Conservation (phyloP, 2,888 invertebrate species). For the Hybos culiciformis region DNA sequence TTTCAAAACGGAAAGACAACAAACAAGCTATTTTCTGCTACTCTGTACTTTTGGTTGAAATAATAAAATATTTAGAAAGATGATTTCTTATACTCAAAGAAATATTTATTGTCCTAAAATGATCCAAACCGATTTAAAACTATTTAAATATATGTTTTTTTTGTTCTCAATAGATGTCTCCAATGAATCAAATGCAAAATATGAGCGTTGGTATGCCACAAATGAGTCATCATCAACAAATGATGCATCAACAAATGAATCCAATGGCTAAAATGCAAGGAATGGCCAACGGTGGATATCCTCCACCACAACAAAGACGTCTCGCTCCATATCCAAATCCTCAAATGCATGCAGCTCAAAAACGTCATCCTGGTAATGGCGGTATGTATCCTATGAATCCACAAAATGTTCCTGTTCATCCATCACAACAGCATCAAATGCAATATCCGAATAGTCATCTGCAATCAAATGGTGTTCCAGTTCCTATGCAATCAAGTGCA, state of each 20-base stretch:
- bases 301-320: constrained; percentile 51
- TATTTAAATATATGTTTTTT: background rate
- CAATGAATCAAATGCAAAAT: constrained; percentile 59
- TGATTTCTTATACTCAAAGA: too few relatives aligned
- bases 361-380: constrained; percentile 29
- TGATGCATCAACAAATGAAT: constrained; percentile 41
- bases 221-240: constrained; percentile 20
- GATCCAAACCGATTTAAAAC: background rate
- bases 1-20: too few relatives aligned
- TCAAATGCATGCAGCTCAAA: constrained; percentile 72
- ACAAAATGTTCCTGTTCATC: constrained; percentile 39
- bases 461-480: constrained; percentile 31
- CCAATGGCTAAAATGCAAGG: constrained; percentile 46
- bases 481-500: constrained; percentile 35
- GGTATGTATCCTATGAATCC: constrained; percentile 36
- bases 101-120: too few relatives aligned
- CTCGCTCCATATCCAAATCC: constrained; percentile 77
- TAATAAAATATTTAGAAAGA: too few relatives aligned
- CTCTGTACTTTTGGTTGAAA: too few relatives aligned
- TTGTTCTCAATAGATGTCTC: constrained; percentile 43
- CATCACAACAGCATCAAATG: constrained; percentile 23
- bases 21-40: too few relatives aligned
- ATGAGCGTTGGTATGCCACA: constrained; percentile 50
- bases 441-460: constrained; percentile 29
- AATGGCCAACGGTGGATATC: constrained; percentile 40